Percentiles rank a stretch among this genome's conserved stretches.
These are phyloP conservation scores for Micromussa lordhowensis DNA, from an alignment of 92 coral and sea anemone species.

Conservation along the genomic window DNA sequence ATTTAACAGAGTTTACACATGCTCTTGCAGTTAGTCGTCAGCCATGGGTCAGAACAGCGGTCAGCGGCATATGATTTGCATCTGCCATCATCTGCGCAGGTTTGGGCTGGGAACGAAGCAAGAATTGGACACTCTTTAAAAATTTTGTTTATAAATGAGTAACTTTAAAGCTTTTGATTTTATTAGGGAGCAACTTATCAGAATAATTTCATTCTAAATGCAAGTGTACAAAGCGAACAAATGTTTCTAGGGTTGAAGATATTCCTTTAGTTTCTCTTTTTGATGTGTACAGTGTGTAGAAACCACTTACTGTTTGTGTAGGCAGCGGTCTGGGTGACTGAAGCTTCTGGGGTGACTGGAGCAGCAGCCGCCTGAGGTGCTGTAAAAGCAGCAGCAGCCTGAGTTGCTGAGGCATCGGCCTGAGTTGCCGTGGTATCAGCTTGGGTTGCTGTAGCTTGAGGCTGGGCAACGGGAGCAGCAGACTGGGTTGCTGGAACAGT, in stretches of 20 bases:
- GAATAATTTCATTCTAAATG: neutral
- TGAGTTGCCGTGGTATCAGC: neutral
- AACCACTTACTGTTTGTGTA: constrained; percentile 2
- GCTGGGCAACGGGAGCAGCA: neutral
- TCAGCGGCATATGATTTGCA: constrained; percentile 56
- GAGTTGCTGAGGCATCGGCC: neutral
- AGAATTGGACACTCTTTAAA: neutral
- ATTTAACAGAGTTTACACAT: constrained; percentile 84
- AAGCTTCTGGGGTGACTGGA: neutral
- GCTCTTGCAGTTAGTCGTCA: constrained; percentile 84
- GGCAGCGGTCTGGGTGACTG: constrained; percentile 22
- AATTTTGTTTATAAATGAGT: neutral
- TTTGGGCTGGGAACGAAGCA: constrained; percentile 6
- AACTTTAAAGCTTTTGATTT: neutral
- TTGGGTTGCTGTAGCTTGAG: neutral
- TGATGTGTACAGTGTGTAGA: neutral
- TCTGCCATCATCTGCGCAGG: constrained; percentile 62
- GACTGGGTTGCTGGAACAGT: neutral
- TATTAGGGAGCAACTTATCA: neutral
- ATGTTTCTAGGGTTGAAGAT: neutral
- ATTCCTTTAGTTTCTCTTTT: neutral
- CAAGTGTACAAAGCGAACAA: neutral
- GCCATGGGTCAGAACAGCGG: constrained; percentile 78
- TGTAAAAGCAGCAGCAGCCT: neutral
- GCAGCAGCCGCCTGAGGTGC: constrained; percentile 7